Percentiles rank a stretch among this genome's conserved stretches.
Evolutionary conservation across 1,140 invertebrate genomes (phyloP).

Genomic region (Xylocopa sonorina): DNA sequence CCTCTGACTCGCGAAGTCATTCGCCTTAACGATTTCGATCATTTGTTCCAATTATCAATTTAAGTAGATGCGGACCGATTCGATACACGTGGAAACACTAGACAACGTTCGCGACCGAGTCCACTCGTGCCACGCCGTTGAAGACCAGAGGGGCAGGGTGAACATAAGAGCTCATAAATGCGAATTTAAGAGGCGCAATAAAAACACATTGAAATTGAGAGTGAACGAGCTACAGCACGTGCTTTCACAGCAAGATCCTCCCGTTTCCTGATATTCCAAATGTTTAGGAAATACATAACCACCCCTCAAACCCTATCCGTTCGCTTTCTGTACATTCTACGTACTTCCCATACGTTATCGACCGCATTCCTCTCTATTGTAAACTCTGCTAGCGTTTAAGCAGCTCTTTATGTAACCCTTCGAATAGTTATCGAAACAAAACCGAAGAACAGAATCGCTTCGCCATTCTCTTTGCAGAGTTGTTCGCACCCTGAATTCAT

Average conservation of each 20-base stretch:
- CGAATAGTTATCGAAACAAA: background rate
- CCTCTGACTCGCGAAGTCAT: conserved; percentile 50
- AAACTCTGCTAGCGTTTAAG: background rate
- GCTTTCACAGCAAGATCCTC: conserved; percentile 55
- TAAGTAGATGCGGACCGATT: conserved; percentile 62
- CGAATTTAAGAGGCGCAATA: conserved; percentile 83
- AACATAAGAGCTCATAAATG: conserved; percentile 83
- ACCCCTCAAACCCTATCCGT: background rate
- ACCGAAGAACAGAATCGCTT: background rate
- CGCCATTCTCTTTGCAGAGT: background rate
- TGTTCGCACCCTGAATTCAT: background rate
- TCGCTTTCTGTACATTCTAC: background rate
- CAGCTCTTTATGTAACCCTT: too few species aligned
- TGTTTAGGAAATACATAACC: background rate
- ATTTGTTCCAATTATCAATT: conserved; percentile 66
- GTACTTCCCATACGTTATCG: background rate
- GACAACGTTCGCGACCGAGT: conserved; percentile 35
- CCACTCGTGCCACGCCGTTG: conserved; percentile 56
- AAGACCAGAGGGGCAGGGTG: conserved; percentile 65
- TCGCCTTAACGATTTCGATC: conserved; percentile 60
- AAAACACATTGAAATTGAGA: conserved; percentile 83
- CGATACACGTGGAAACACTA: conserved; percentile 51
- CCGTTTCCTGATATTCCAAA: conserved; percentile 43
- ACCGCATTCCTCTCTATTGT: background rate
- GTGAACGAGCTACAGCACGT: conserved; percentile 78